Conservation (phyloP, 2,888 invertebrate species). For the Rhabditoides inermis region DNA sequence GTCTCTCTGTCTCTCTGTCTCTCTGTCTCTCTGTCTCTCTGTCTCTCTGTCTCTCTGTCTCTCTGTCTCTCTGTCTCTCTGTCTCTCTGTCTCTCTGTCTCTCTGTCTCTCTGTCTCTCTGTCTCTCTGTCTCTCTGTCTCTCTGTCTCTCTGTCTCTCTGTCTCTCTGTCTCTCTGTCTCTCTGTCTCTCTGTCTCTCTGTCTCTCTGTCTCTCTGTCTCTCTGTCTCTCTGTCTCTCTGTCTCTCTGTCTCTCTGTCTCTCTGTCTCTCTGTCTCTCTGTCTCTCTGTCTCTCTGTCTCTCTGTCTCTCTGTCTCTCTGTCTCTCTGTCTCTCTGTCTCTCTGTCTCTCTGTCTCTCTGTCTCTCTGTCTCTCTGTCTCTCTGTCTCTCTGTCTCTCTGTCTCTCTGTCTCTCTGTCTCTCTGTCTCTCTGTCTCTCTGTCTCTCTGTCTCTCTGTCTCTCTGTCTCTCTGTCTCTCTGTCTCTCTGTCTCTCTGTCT, state of each 20-base stretch:
- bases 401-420: not conserved
- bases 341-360: not conserved
- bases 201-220: no score
- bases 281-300: not conserved
- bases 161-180: not conserved
- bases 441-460: conserved; percentile 4
- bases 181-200: not conserved
- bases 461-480: not conserved
- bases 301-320: not conserved
- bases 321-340: not conserved
- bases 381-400: not conserved
- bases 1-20: not conserved
- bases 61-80: not conserved
- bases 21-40: not conserved
- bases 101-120: conserved; percentile 3
- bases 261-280: conserved; percentile 14
- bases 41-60: not conserved
- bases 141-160: not conserved
- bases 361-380: not conserved
- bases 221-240: no score
- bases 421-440: conserved; percentile 3
- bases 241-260: conserved; percentile 17
- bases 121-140: conserved; percentile 4
- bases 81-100: not conserved
- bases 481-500: not conserved